Percentiles rank a stretch among this genome's conserved stretches.
Conservation (phyloP, 1,140 invertebrate genomes). For the Brachionus rubens region DNA sequence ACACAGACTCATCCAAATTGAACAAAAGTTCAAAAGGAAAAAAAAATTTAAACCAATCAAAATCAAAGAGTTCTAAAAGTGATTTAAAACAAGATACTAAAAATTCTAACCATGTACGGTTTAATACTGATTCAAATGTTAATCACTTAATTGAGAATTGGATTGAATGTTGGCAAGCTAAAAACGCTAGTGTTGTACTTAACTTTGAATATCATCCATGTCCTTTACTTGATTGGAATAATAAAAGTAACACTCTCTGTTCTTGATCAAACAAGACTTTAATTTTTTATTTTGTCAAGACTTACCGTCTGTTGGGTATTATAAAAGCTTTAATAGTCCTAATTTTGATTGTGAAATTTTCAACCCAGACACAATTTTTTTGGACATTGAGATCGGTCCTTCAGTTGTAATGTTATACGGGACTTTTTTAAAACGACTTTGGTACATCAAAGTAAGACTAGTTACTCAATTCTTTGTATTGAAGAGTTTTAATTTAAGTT, state of each 20-base stretch:
- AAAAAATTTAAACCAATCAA: neutral
- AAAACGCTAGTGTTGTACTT: slow-evolving; percentile 24
- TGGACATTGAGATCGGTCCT: slow-evolving; percentile 43
- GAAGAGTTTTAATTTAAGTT: neutral
- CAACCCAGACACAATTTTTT: slow-evolving; percentile 32
- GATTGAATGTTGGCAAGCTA: slow-evolving; percentile 45
- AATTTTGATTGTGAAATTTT: slow-evolving; percentile 43
- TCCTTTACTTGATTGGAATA: slow-evolving; percentile 42
- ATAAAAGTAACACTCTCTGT: neutral
- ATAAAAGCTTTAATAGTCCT: slow-evolving; percentile 30
- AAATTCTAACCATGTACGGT: slow-evolving; percentile 20
- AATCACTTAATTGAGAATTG: slow-evolving; percentile 39
- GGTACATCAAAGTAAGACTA: slow-evolving; percentile 39
- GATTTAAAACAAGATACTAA: neutral
- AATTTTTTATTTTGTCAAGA: neutral
- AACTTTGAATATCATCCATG: slow-evolving; percentile 45
- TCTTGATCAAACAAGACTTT: neutral
- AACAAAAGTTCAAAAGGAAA: slow-evolving; percentile 7
- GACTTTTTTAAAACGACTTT: slow-evolving; percentile 35
- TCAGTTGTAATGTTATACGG: slow-evolving; percentile 24
- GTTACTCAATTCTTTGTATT: neutral
- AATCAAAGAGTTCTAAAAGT: slow-evolving; percentile 16
- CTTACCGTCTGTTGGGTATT: neutral
- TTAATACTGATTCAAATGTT: neutral
- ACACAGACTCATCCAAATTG: neutral